These are phyloP conservation scores for Catocala nupta DNA, from an alignment of 2,888 invertebrate genomes.

Conservation along the genomic window DNA sequence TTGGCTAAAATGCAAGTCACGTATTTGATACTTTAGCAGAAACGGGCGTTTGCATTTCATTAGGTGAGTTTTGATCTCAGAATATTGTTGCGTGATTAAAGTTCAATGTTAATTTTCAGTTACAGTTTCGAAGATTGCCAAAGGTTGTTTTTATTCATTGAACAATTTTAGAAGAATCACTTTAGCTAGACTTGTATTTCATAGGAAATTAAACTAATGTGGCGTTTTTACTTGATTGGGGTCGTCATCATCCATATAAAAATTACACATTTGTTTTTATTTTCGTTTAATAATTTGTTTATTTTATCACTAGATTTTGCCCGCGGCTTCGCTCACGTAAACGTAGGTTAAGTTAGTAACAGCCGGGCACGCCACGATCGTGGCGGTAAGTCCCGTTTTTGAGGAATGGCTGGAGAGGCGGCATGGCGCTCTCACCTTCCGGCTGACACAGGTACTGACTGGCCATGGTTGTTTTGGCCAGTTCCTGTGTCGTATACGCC, in stretches of 20 bases:
- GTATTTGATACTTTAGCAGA: conserved; percentile 44
- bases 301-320: too few relatives aligned
- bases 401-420: too few relatives aligned
- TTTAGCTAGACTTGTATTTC: conserved; percentile 1
- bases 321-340: too few relatives aligned
- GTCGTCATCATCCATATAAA: not conserved
- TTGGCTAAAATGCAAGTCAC: conserved; percentile 48
- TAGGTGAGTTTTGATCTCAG: conserved; percentile 50
- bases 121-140: conserved; percentile 32
- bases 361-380: too few relatives aligned
- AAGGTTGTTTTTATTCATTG: conserved; percentile 39
- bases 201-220: not conserved
- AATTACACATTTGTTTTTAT: too few relatives aligned
- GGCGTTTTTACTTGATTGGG: not conserved
- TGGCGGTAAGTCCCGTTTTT: too few relatives aligned
- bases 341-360: too few relatives aligned
- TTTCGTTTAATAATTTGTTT: too few relatives aligned
- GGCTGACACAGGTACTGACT: too few relatives aligned
- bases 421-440: too few relatives aligned
- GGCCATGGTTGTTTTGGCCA: too few relatives aligned
- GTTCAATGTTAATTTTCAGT: conserved; percentile 45
- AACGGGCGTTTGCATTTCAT: conserved; percentile 52
- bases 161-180: conserved; percentile 14
- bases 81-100: conserved; percentile 51
- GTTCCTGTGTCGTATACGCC: too few relatives aligned